Evolutionary conservation across 2,888 invertebrate species (phyloP), one percentile per base, ranked within the genome.

Genomic region (Anoplius nigerrimus): DNA sequence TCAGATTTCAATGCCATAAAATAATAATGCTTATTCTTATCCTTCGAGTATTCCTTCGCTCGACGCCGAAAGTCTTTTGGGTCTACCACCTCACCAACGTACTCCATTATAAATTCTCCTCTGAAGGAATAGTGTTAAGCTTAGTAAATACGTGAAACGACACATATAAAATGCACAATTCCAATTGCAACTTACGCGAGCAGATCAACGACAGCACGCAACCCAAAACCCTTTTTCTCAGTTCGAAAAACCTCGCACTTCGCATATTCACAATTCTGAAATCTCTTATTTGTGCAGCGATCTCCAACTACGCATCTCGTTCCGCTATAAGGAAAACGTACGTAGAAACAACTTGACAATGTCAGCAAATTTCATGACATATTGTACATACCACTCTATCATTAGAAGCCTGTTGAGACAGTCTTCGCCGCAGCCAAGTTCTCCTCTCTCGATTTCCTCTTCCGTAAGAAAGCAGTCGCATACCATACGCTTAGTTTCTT

Each of bases 1-100:
- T 98, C 97, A 0, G 96, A 95, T 86, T 97, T 94, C 54, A 99
- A 90, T 0, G 98, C 95, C 98, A 99, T 99, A 88, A 99, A 98
- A 89, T 99, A 99, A 88, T 97, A 97, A 89, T 99, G 99, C 43
- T 93, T 92, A 86, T 95, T 95, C 87, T 97, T 96, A 69, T 95
- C 95, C 79, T 95, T 94, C 0, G 97, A 96, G 89, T 99, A 99
- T 53, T 94, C 92, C 82, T 95, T 94, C 0, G 97, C 95, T 6
- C 99, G 92, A 62, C 93, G 92, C 85, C 95, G 95, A 89, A 99
- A 98, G 87, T 97, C 96, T 76, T 94, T 94, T 57, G 94, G 94
- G 88, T 97, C 95, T 8, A 99, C 90, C 0, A 99, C 98, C 90
- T 99, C 99, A 0, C 99, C 99, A 0, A 99, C 96, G 88, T 99